Conservation (phyloP, 2,888 invertebrate species). For the Agrotis ipsilon region DNA sequence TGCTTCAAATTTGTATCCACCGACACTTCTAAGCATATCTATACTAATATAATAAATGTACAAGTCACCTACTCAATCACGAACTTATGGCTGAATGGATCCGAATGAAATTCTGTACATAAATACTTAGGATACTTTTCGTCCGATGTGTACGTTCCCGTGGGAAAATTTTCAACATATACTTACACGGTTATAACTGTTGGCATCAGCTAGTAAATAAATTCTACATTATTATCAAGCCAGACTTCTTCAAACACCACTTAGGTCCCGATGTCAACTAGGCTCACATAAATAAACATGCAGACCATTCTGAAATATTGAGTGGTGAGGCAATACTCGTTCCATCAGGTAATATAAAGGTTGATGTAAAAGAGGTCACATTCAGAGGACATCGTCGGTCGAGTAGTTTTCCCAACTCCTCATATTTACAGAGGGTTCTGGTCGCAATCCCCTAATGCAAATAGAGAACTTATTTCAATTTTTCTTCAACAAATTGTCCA, state of each 20-base stretch:
- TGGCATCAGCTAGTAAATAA: no score
- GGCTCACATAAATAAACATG: slow-evolving; percentile 21
- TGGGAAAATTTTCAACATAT: no score
- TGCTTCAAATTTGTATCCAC: no score
- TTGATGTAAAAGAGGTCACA: slow-evolving; percentile 52
- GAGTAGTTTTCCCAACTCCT: slow-evolving; percentile 61
- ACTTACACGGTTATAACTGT: no score
- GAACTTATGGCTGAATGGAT: no score
- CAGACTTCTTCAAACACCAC: slow-evolving; percentile 7
- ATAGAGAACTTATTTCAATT: slow-evolving; percentile 69
- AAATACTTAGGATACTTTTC: no score
- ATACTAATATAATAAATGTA: no score
- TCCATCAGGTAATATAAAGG: slow-evolving; percentile 40
- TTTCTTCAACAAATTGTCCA: slow-evolving; percentile 49
- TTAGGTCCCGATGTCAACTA: neutral
- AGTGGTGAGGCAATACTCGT: slow-evolving; percentile 44
- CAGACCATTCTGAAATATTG: slow-evolving; percentile 40
- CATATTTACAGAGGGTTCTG: slow-evolving; percentile 62
- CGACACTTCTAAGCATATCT: no score
- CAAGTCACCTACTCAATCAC: no score
- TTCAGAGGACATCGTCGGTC: slow-evolving; percentile 58
- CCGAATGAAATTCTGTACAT: no score
- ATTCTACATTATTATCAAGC: neutral
- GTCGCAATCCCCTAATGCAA: slow-evolving; percentile 68
- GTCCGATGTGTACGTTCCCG: no score